These are phyloP conservation scores for Mesorhabditis sp. DNA, from an alignment of 2,888 invertebrate genomes.

Conservation along the genomic window DNA sequence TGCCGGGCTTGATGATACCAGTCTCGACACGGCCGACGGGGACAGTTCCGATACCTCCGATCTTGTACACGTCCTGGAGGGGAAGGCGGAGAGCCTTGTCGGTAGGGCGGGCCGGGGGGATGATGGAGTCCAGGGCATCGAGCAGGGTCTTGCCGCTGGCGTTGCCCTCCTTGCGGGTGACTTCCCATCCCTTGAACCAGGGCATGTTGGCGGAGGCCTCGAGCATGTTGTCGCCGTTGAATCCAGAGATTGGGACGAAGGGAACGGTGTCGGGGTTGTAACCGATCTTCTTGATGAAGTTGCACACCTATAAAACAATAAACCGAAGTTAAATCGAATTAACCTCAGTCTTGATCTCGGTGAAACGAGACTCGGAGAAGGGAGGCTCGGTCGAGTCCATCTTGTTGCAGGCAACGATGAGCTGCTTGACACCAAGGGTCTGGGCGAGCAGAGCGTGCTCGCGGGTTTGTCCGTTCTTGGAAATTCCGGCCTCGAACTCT, in stretches of 20 bases:
- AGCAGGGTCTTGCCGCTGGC: slow-evolving; percentile 90
- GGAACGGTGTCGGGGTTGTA: slow-evolving; percentile 95
- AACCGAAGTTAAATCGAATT: background rate
- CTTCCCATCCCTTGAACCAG: slow-evolving; percentile 87
- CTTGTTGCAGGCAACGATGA: slow-evolving; percentile 99
- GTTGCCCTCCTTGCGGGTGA: slow-evolving; percentile 91
- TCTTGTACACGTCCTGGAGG: slow-evolving; percentile 99
- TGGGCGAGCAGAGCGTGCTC: slow-evolving; percentile 97
- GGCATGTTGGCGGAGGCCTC: slow-evolving; percentile 89
- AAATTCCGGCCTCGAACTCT: slow-evolving; percentile 99
- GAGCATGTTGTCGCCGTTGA: slow-evolving; percentile 99
- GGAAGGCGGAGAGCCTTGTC: slow-evolving; percentile 97
- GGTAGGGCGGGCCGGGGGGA: slow-evolving; percentile 88
- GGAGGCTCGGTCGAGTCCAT: slow-evolving; percentile 99
- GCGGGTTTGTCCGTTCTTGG: slow-evolving; percentile 97
- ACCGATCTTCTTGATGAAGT: slow-evolving; percentile 99
- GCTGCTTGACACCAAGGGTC: slow-evolving; percentile 95
- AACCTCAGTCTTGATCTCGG: slow-evolving; percentile 95
- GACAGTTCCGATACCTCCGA: slow-evolving; percentile 97
- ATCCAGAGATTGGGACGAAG: slow-evolving; percentile 98
- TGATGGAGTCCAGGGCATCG: slow-evolving; percentile 92
- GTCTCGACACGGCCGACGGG: slow-evolving; percentile 99
- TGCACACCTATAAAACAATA: slow-evolving; percentile 63
- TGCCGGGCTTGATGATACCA: slow-evolving; percentile 88
- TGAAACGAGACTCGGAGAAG: slow-evolving; percentile 86